Base-by-base conservation (phyloP, 2,113 vertebrate genomes). In the Mionectes macconnelli region DNA sequence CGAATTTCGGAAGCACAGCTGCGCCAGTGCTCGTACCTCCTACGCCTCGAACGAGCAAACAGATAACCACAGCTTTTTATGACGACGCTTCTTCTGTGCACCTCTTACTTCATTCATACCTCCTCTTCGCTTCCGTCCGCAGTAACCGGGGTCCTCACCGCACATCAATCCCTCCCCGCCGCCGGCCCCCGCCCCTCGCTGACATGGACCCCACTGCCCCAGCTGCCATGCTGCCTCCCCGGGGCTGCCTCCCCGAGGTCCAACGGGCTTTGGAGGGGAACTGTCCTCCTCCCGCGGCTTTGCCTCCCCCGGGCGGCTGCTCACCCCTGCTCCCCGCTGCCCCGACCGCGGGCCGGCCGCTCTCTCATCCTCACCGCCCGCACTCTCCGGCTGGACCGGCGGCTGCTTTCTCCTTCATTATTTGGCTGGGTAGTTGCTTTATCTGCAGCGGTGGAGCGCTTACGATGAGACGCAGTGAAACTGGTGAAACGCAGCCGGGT, bases 401-500 rank as follows among this genome's bases (percentile, higher is more conserved):
- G 7, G 68, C 44, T 55, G 1, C 10, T 59, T n/a, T 10, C 42
- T 37, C 14, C 3, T 39, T 23, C 35, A 8, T 39, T 14, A 17
- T 19, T 28, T 30, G 13, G 9, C n/a, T 12, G 1, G 11, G 37
- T 21, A 6, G 27, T 4, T 15, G 40, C 37, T 79, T 84, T 33
- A 8, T 23, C 31, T 12, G 45, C 44, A 35, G 33, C 8, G 8
- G 37, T 21, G 59, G 55, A 76, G 33, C 10, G 21, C 27, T 67
- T 14, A 2, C 0, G 16, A 14, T 2, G 40, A 59, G 73, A 35
- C 6, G 18, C 4, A 2, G 22, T 4, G 59, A 47, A 73, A 13
- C 0, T 4, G 33, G 30, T 5, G 76, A 53, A 83, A 63, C 0
- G 37, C 57, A 35, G n/a, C 30, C 20, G 6, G 28, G 8, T 18